Evolutionary conservation across 2,797 vertebrate genomes (phyloP), one percentile per base, ranked within the genome.

Genomic region (Pitangus sulphuratus): DNA sequence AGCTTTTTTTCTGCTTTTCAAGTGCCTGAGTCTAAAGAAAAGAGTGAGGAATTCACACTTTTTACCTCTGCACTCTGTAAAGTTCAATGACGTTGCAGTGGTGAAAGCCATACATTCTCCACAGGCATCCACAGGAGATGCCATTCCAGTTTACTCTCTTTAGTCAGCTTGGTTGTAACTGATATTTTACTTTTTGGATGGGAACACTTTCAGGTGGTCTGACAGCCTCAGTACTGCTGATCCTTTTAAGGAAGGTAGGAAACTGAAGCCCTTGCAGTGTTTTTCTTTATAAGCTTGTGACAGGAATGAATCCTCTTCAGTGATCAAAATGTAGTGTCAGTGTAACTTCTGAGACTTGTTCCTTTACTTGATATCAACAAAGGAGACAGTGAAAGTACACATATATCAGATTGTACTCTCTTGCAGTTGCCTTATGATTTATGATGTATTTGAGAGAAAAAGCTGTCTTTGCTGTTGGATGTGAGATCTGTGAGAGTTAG

Each of bases 321-420:
- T 78, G 74, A 93, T 94, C 87, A 94, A 90, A 92, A 84, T 58
- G 42, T 78, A 68, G 42, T 85, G 87, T 89, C 71, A 87, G 62
- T 72, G 71, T 70, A 76, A 79, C 62, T 94, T 94, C 62, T 79
- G 87, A 87, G 61, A 53, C 45, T 6, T 30, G 57, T 82, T 91
- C 24, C 42, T 91, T 76, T 91, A 65, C 58, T 72, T 94, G 89
- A 62, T 84, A 79, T 82, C 47, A 79, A 72, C 75, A 91, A 88
- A 95, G 70, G 54, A 50, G 78, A 42, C 50, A 57, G 54, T 58
- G 62, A 79, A 54, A 77, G 54, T 45, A 65, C 35, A 50, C 8
- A 11, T 82, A 92, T 71, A 92, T 62, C 50, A 82, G 62, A 61
- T 62, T 51, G 45, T 42, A 76, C 21, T 6, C 12, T 64, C n/a